Evolutionary conservation across 1,140 invertebrate genomes (phyloP).

Genomic region (Melanaphis sacchari): DNA sequence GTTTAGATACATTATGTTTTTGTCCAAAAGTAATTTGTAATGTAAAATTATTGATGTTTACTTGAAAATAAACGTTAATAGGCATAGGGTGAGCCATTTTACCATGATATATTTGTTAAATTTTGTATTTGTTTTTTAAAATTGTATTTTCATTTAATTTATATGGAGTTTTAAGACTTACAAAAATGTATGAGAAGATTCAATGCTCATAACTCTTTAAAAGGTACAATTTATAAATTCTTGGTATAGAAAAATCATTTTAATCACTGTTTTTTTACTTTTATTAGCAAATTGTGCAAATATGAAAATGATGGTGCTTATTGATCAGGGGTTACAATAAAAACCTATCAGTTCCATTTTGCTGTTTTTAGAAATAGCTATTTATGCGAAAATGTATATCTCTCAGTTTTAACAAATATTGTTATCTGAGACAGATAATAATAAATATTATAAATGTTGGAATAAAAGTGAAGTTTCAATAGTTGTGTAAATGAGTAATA

Average conservation of each 20-base stretch:
- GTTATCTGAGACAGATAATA: too few relatives aligned
- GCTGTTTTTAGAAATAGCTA: too few relatives aligned
- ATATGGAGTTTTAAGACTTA: background rate
- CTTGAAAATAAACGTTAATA: slow-evolving; percentile 13
- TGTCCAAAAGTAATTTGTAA: background rate
- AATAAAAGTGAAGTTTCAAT: too few relatives aligned
- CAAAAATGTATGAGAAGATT: background rate
- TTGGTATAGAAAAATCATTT: background rate
- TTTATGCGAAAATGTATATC: too few relatives aligned
- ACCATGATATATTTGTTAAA: slow-evolving; percentile 62
- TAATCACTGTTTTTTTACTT: background rate
- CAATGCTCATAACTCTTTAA: background rate
- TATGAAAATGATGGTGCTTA: background rate
- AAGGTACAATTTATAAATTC: background rate
- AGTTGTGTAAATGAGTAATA: too few relatives aligned
- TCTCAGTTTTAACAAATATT: too few relatives aligned
- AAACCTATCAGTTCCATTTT: too few relatives aligned
- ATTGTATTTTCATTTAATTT: background rate
- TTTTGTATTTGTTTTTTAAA: background rate
- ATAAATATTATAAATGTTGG: too few relatives aligned
- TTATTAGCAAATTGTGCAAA: background rate
- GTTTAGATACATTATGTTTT: background rate
- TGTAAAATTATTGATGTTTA: slow-evolving; percentile 26
- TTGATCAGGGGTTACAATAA: background rate
- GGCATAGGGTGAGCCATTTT: slow-evolving; percentile 12